Percentiles rank a stretch among this genome's conserved stretches.
Evolutionary conservation across 2,113 vertebrate species (phyloP).

Genomic region (Etheostoma cragini): DNA sequence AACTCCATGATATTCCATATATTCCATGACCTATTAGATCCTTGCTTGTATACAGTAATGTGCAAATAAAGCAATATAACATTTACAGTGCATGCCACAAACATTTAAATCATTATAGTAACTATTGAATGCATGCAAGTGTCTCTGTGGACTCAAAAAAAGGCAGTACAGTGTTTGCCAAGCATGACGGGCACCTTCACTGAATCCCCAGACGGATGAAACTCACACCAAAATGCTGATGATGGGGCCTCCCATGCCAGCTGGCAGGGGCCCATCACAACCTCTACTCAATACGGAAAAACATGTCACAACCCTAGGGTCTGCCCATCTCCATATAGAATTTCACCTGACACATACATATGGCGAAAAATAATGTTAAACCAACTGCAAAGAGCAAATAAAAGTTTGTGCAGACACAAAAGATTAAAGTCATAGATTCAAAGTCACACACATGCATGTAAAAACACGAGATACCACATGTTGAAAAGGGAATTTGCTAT

Average conservation of each 20-base stretch:
- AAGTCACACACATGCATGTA: conserved; percentile 8
- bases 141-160: neutral
- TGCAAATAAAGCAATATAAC: neutral
- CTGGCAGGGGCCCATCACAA: conserved; percentile 29
- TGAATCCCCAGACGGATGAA: conserved; percentile 31
- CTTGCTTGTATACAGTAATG: neutral
- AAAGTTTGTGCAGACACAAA: conserved; percentile 21
- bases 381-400: neutral
- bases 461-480: conserved; percentile 7
- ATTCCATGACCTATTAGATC: neutral
- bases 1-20: neutral
- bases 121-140: neutral
- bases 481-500: neutral
- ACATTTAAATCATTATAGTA: neutral
- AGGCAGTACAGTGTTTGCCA: conserved; percentile 1
- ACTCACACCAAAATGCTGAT: conserved; percentile 35
- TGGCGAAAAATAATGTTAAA: neutral
- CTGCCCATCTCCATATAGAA: conserved; percentile 8
- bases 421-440: conserved; percentile 4
- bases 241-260: conserved; percentile 13
- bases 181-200: conserved; percentile 35
- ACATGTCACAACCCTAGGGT: neutral
- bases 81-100: neutral
- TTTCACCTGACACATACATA: conserved; percentile 5
- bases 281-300: neutral